Evolutionary conservation across 2,888 invertebrate species (phyloP).

Genomic region (Brachynemurus nebulosus): DNA sequence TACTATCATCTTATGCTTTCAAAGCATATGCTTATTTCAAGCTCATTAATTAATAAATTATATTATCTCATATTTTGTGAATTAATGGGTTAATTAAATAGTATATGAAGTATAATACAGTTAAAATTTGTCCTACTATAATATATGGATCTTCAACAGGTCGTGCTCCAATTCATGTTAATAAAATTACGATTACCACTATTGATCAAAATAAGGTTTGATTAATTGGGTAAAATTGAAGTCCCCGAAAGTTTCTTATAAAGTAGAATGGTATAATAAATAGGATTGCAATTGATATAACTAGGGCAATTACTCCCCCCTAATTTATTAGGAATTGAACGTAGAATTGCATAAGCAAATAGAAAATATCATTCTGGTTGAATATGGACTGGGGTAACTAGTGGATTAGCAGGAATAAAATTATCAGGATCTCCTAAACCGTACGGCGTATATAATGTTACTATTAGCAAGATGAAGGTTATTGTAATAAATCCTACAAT

Average conservation of each 20-base stretch:
- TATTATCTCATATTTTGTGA: slow-evolving; percentile 39
- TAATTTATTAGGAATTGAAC: slow-evolving; percentile 67
- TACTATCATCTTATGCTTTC: slow-evolving; percentile 51
- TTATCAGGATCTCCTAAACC: slow-evolving; percentile 57
- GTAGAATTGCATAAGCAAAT: slow-evolving; percentile 69
- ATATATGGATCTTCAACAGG: slow-evolving; percentile 55
- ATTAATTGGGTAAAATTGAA: slow-evolving; percentile 45
- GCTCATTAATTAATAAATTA: slow-evolving; percentile 46
- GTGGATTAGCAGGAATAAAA: slow-evolving; percentile 53
- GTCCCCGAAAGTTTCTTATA: slow-evolving; percentile 41
- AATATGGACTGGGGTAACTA: slow-evolving; percentile 59
- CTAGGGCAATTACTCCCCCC: slow-evolving; percentile 56
- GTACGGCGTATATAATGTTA: slow-evolving; percentile 42
- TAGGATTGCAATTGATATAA: slow-evolving; percentile 52
- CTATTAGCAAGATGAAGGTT: slow-evolving; percentile 35
- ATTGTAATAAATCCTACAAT: slow-evolving; percentile 43
- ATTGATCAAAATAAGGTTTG: slow-evolving; percentile 46
- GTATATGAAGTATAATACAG: slow-evolving; percentile 42
- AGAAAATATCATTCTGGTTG: slow-evolving; percentile 76
- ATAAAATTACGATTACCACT: slow-evolving; percentile 38
- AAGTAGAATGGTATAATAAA: slow-evolving; percentile 42
- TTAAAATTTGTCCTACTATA: slow-evolving; percentile 44
- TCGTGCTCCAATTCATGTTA: slow-evolving; percentile 59
- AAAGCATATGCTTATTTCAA: slow-evolving; percentile 53
- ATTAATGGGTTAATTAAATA: slow-evolving; percentile 39